These are phyloP conservation scores for Thamnaconus septentrionalis DNA, from an alignment of 2,113 vertebrate species.

Conservation along the genomic window DNA sequence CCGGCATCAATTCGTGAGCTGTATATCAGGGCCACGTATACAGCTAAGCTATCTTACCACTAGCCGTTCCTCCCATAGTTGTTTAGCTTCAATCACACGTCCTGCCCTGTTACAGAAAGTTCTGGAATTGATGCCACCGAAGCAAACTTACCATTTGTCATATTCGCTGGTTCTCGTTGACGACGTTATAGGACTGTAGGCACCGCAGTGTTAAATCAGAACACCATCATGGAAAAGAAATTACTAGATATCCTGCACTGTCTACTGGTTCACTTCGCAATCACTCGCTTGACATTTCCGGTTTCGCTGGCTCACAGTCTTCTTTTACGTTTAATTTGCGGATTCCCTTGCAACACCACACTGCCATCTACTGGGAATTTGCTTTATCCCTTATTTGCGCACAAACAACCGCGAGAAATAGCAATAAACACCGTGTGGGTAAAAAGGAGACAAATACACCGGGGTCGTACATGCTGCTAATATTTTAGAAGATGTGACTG, in stretches of 20 bases:
- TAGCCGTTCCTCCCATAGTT: constrained; percentile 27
- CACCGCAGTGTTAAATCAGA: constrained; percentile 17
- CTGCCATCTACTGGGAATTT: constrained; percentile 39
- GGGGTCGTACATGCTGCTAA: no score
- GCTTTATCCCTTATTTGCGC: not conserved
- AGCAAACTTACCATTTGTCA: constrained; percentile 75
- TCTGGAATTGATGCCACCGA: not conserved
- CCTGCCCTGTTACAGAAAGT: not conserved
- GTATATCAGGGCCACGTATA: constrained; percentile 64
- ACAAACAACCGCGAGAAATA: no score
- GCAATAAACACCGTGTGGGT: no score
- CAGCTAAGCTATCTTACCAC: constrained; percentile 50
- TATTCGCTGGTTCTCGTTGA: constrained; percentile 54
- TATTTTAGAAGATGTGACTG: no score
- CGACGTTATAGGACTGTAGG: constrained; percentile 10
- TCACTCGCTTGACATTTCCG: constrained; percentile 56
- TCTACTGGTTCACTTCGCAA: constrained; percentile 1
- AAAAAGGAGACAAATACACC: no score
- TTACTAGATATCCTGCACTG: not conserved
- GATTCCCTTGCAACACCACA: not conserved
- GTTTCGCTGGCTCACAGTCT: constrained; percentile 28
- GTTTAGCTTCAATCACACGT: constrained; percentile 20
- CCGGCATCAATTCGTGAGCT: constrained; percentile 2
- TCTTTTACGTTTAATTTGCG: constrained; percentile 17
- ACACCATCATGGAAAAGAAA: constrained; percentile 42